phyloP scores from a whole-genome alignment of 2,797 vertebrate species.

The Champsocephalus esox region DNA sequence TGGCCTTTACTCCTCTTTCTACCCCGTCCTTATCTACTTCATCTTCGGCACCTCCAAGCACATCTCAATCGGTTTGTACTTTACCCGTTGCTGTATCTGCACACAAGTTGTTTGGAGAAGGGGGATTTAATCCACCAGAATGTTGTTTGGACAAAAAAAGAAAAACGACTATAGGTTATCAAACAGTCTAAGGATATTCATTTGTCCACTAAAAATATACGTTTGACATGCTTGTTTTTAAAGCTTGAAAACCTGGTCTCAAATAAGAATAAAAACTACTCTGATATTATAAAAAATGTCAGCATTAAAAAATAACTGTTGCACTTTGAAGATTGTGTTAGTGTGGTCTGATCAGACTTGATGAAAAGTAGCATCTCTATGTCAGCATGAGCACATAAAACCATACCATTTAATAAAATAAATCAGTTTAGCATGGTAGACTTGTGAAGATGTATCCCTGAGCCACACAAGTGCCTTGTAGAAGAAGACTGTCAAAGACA shows the following conservation, averaged over 20 bases:
- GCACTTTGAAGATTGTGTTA: not conserved
- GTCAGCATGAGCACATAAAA: too few species aligned
- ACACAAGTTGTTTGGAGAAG: not conserved
- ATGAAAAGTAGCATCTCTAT: not conserved
- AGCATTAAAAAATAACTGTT: not conserved
- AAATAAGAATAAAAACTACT: too few species aligned
- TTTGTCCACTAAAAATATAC: not conserved
- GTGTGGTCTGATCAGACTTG: not conserved
- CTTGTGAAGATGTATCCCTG: not conserved
- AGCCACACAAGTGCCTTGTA: not conserved
- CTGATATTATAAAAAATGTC: not conserved
- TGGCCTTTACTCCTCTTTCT: constrained; percentile 93
- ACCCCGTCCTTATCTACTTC: constrained; percentile 92
- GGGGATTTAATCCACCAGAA: not conserved
- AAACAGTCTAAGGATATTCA: not conserved
- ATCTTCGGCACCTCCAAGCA: constrained; percentile 93
- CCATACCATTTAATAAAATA: too few species aligned
- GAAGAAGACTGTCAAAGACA: not conserved
- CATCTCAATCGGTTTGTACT: constrained; percentile 86
- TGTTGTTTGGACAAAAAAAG: too few species aligned
- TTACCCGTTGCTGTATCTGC: not conserved
- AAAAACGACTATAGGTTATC: not conserved
- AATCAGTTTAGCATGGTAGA: not conserved
- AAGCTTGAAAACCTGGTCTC: too few species aligned
- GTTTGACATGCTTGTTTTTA: not conserved